phyloP scores from a whole-genome alignment of 2,888 invertebrate species.

The Mayetiola destructor region DNA sequence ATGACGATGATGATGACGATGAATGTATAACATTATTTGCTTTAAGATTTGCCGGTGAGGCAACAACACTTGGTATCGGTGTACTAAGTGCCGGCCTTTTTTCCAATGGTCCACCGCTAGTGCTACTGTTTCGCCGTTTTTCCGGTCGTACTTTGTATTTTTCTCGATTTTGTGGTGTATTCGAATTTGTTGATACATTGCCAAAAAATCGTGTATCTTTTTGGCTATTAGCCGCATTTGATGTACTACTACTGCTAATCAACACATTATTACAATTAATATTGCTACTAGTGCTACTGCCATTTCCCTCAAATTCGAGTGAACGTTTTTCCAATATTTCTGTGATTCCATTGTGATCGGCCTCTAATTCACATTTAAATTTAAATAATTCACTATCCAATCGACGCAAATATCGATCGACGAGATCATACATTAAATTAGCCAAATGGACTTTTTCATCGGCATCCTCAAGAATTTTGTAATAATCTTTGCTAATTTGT shows the following conservation, averaged over 20 bases:
- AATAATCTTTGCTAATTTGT: conserved; percentile 72
- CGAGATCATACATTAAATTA: conserved; percentile 86
- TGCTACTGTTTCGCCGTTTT: conserved; percentile 54
- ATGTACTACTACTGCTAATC: conserved; percentile 27
- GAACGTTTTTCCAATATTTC: conserved; percentile 88
- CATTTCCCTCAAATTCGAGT: conserved; percentile 63
- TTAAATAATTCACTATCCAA: conserved; percentile 82
- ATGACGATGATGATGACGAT: not conserved
- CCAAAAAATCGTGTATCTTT: conserved; percentile 65
- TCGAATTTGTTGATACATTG: conserved; percentile 21
- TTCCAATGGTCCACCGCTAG: conserved; percentile 31
- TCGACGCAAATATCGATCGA: conserved; percentile 80
- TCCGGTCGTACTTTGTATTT: conserved; percentile 53
- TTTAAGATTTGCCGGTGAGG: conserved; percentile 28
- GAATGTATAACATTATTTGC: conserved; percentile 17
- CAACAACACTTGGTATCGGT: conserved; percentile 18
- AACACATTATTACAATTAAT: conserved; percentile 1
- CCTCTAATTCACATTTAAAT: conserved; percentile 97
- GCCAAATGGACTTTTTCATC: conserved; percentile 93
- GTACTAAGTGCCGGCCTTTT: conserved; percentile 26
- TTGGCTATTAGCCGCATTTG: conserved; percentile 47
- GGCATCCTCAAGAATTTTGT: conserved; percentile 82
- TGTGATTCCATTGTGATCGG: conserved; percentile 96
- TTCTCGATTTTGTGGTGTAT: conserved; percentile 18
- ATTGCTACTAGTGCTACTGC: conserved; percentile 24